phyloP scores from a whole-genome alignment of 2,888 invertebrate genomes.

The Drosophila meridionalis region DNA sequence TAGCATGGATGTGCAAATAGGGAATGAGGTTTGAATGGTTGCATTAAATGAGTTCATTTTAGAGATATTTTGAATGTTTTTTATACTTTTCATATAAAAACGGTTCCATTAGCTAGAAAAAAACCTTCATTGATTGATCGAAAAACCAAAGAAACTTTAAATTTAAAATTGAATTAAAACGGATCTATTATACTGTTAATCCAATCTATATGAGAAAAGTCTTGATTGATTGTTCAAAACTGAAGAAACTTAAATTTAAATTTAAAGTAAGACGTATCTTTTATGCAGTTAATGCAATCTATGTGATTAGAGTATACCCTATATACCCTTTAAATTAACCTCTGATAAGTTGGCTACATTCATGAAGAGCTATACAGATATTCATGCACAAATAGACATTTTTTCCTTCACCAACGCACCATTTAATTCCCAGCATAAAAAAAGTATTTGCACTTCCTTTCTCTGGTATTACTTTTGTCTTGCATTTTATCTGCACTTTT shows the following conservation, averaged over 20 bases:
- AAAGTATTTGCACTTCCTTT: slow-evolving; percentile 2
- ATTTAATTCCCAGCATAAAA: not conserved
- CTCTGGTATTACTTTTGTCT: not conserved
- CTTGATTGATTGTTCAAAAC: not conserved
- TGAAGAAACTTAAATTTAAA: too few species aligned
- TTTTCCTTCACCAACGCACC: not conserved
- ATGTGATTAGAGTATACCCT: not conserved
- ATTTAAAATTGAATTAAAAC: not conserved
- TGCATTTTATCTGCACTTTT: slow-evolving; percentile 19
- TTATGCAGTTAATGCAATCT: not conserved
- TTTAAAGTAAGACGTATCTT: not conserved
- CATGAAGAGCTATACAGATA: not conserved
- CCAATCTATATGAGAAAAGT: not conserved
- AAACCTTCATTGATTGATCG: not conserved
- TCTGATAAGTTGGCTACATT: not conserved
- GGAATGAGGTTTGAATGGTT: too few species aligned
- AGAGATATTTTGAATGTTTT: too few species aligned
- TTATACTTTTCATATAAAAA: too few species aligned
- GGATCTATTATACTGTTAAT: not conserved
- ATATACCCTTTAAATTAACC: not conserved
- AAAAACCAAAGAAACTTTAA: not conserved
- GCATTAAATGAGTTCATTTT: too few species aligned
- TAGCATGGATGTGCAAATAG: too few species aligned
- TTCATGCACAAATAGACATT: not conserved
- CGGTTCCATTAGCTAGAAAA: too few species aligned